Percentiles rank a stretch among this genome's conserved stretches.
Evolutionary conservation across 1,140 invertebrate genomes (phyloP).

Genomic region (Drosophila sucinea): DNA sequence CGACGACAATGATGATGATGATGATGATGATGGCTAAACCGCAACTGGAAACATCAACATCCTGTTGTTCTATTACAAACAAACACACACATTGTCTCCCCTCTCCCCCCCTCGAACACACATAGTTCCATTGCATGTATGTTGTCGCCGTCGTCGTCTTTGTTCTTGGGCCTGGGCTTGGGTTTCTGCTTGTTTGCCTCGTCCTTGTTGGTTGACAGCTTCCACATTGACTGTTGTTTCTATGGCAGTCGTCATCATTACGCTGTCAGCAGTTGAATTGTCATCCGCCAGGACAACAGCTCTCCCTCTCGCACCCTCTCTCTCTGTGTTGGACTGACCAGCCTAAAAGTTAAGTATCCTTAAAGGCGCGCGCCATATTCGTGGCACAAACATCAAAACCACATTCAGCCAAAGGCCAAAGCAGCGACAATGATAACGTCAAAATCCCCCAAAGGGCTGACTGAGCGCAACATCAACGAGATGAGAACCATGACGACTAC

Average conservation of each 20-base stretch:
- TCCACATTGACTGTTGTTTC: conserved; percentile 32
- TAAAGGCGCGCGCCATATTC: conserved; percentile 33
- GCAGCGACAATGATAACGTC: conserved; percentile 44
- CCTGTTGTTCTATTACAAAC: conserved; percentile 66
- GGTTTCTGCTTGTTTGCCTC: conserved; percentile 65
- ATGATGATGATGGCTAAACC: conserved; percentile 45
- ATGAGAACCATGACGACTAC: conserved; percentile 21
- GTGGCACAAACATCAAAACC: conserved; percentile 19
- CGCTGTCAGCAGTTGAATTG: conserved; percentile 66
- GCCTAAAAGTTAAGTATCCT: conserved; percentile 46
- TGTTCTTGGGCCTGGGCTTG: conserved; percentile 55
- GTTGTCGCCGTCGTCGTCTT: conserved; percentile 46
- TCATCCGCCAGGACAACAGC: conserved; percentile 47
- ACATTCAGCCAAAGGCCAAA: conserved; percentile 17
- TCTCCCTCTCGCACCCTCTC: conserved; percentile 6
- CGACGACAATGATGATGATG: no score
- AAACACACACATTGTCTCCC: conserved; percentile 29
- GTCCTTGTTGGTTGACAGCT: conserved; percentile 70
- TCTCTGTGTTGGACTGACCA: conserved; percentile 20
- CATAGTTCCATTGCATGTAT: conserved; percentile 13
- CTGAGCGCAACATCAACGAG: conserved; percentile 72
- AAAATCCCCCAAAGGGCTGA: conserved; percentile 73
- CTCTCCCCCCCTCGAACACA: background rate
- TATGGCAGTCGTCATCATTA: conserved; percentile 72
- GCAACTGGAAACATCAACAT: conserved; percentile 66